These are phyloP conservation scores for Orchesellides sinensis DNA, from an alignment of 2,888 invertebrate species.

Conservation along the genomic window DNA sequence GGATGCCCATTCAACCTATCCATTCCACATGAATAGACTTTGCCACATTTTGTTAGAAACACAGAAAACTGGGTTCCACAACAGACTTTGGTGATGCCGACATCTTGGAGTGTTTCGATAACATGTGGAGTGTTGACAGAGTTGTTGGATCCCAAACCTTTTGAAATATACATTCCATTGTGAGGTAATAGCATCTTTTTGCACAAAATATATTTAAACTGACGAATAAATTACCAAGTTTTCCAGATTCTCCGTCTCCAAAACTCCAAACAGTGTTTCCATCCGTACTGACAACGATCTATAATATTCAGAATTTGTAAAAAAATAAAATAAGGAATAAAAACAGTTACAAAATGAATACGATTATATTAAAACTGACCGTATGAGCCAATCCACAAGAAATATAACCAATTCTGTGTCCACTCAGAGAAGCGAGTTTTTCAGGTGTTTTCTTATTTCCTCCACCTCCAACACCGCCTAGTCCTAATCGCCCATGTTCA, in stretches of 20 bases:
- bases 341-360: no score
- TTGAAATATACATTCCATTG: not conserved
- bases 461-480: conserved; percentile 80
- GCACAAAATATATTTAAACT: conserved; percentile 2
- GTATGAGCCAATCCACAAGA: conserved; percentile 83
- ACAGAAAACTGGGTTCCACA: conserved; percentile 83
- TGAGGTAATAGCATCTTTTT: no score
- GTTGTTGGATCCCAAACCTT: conserved; percentile 57
- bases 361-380: no score
- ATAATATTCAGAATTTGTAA: no score
- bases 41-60: conserved; percentile 81
- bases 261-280: conserved; percentile 82
- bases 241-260: conserved; percentile 83
- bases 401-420: conserved; percentile 78
- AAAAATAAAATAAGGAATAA: no score
- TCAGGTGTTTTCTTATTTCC: conserved; percentile 82
- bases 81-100: conserved; percentile 80
- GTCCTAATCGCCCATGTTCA: conserved; percentile 81
- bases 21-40: conserved; percentile 81
- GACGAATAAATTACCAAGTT: conserved; percentile 77
- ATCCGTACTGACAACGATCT: conserved; percentile 80
- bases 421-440: conserved; percentile 79
- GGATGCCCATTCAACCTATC: conserved; percentile 81
- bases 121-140: conserved; percentile 76
- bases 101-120: conserved; percentile 80